phyloP scores from a whole-genome alignment of 2,113 vertebrate genomes.

The Microcebus tavaratra region DNA sequence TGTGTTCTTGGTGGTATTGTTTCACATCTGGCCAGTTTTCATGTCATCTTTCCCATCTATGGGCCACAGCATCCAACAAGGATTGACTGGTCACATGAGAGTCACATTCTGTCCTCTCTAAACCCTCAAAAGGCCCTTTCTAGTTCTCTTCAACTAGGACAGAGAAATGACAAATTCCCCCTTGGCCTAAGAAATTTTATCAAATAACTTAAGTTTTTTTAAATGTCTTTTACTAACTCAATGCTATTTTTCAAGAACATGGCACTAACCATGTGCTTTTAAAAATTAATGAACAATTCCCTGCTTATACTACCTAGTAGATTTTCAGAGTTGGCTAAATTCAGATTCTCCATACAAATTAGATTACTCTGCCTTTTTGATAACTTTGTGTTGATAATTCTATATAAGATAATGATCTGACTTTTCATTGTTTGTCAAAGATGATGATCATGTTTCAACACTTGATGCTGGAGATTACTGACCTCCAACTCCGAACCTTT shows the following conservation, averaged over 20 bases:
- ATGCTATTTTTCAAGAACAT: not conserved
- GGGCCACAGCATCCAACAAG: not conserved
- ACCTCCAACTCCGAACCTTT: not conserved
- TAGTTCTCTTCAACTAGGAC: not conserved
- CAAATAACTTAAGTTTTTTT: not conserved
- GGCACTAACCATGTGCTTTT: not conserved
- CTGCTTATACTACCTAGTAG: no score
- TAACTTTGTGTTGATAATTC: not conserved
- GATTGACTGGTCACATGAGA: not conserved
- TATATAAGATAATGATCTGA: not conserved
- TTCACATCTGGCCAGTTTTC: not conserved
- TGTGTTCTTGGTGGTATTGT: not conserved
- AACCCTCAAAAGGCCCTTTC: not conserved
- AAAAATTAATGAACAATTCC: not conserved
- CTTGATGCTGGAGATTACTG: not conserved
- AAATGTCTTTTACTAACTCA: not conserved
- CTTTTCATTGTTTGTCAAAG: not conserved
- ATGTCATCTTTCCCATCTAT: not conserved
- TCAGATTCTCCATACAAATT: not conserved
- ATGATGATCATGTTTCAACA: not conserved
- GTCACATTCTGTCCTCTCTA: not conserved
- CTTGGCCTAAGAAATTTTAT: not conserved
- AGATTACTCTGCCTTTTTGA: not conserved
- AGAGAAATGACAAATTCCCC: not conserved
- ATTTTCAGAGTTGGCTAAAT: not conserved